Conservation (phyloP, 2,113 vertebrate species). For the Hymenochirus boettgeri region DNA sequence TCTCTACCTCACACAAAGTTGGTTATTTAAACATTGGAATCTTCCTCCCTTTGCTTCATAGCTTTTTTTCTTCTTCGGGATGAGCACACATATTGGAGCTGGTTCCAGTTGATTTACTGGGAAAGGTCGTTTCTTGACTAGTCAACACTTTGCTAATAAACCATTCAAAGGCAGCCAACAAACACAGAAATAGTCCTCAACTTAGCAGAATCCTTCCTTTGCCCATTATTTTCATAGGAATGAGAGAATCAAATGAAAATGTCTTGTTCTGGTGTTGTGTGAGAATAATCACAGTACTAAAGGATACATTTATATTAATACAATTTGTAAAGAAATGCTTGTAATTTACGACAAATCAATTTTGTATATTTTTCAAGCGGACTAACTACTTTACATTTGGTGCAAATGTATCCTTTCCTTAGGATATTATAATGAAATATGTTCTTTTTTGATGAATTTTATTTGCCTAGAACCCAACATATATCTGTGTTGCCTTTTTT, state of each 20-base stretch:
- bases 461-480: no score
- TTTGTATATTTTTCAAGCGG: no score
- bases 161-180: slow-evolving; percentile 60
- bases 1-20: slow-evolving; percentile 40
- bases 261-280: slow-evolving; percentile 48
- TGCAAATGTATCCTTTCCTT: no score
- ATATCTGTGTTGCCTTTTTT: no score
- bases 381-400: no score
- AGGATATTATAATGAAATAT: no score
- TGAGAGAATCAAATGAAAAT: slow-evolving; percentile 53
- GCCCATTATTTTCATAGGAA: slow-evolving; percentile 56
- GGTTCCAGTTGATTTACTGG: slow-evolving; percentile 54
- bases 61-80: slow-evolving; percentile 47
- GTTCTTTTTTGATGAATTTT: no score
- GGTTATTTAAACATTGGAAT: slow-evolving; percentile 21
- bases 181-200: slow-evolving; percentile 55
- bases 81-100: slow-evolving; percentile 53
- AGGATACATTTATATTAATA: no score
- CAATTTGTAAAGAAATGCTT: no score
- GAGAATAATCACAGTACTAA: slow-evolving; percentile 14
- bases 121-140: slow-evolving; percentile 60
- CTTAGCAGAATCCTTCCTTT: slow-evolving; percentile 55
- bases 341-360: no score
- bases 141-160: slow-evolving; percentile 60
- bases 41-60: slow-evolving; percentile 38